Base-by-base conservation (phyloP, 1,140 invertebrate genomes). In the Papilio xuthus region DNA sequence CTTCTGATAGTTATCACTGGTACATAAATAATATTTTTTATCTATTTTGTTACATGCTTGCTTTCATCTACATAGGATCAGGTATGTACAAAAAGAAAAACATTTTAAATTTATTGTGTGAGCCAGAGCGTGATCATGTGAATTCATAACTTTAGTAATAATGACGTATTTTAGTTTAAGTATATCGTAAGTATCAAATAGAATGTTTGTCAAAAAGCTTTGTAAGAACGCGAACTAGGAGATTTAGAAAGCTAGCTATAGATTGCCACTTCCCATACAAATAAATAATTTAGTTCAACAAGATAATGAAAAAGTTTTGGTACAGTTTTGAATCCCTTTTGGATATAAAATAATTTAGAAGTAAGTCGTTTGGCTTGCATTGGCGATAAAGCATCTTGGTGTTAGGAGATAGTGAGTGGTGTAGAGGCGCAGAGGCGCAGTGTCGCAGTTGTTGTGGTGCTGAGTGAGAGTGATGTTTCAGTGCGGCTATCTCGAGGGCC, bases 401-500 rank as follows among this genome's bases (percentile, higher is more conserved):
- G 70, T 71, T 73, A 47, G 37, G 70, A 44, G 70, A 13, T n/a
- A 26, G 53, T 12, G 53, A 60, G 56, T 26, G 60, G 77, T 69
- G 53, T 77, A 78, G 41, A 69, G 67, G 78, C 79, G 83, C 75
- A 79, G 80, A 72, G 71, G 76, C 79, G 76, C 79, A 80, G 80
- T 67, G 75, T 77, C 53, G 79, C 42, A 79, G 80, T 82, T 77
- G 78, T 83, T 78, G 80, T 87, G 84, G 90, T 90, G 90, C 91
- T 94, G 90, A 94, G 91, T 87, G 89, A 92, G 88, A 92, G 90
- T 94, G 93, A 94, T 94, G 93, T 94, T 94, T 94, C 96, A 97
- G 96, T 96, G 96, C 96, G 97, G 97, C 95, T 97, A 97, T 97
- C 96, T 97, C 95, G 97, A 97, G 95, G 97, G 97, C 95, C 97